A percentile compares a stretch with the other conserved stretches of the same genome.
phyloP scores from a whole-genome alignment of 2,113 vertebrate species.

The Xenopus tropicalis region DNA sequence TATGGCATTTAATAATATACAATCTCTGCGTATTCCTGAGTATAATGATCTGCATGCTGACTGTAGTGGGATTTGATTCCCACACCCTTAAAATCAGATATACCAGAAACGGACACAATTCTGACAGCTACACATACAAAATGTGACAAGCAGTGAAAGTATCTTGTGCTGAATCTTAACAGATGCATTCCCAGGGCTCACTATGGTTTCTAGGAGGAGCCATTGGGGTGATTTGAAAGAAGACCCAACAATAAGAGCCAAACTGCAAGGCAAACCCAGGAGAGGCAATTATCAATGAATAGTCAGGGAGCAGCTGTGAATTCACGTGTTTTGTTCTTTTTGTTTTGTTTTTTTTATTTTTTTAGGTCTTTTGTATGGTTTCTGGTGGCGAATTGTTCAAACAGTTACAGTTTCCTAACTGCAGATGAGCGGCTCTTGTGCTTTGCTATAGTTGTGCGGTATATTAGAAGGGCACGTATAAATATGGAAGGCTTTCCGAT shows the following conservation, averaged over 20 bases:
- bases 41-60: no score
- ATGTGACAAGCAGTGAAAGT: constrained; percentile 15
- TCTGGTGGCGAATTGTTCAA: constrained; percentile 8
- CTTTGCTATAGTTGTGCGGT: constrained; percentile 38
- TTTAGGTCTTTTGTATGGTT: constrained; percentile 13
- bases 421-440: background rate
- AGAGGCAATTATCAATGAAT: constrained; percentile 35
- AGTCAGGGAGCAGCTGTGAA: constrained; percentile 27
- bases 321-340: constrained; percentile 8
- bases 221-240: background rate
- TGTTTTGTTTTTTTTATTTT: background rate
- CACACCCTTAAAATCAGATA: background rate
- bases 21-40: no score
- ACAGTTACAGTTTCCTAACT: constrained; percentile 14
- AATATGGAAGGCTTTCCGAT: constrained; percentile 33
- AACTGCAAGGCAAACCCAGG: constrained; percentile 19
- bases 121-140: constrained; percentile 24
- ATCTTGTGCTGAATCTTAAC: constrained; percentile 38
- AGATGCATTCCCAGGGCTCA: constrained; percentile 30
- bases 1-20: no score
- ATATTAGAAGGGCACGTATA: constrained; percentile 72
- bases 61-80: no score
- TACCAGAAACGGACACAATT: no score
- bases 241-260: constrained; percentile 2
- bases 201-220: constrained; percentile 15